Percentiles rank a stretch among this genome's conserved stretches.
Evolutionary conservation across 2,113 vertebrate genomes (phyloP).

Genomic region (Mus pahari): DNA sequence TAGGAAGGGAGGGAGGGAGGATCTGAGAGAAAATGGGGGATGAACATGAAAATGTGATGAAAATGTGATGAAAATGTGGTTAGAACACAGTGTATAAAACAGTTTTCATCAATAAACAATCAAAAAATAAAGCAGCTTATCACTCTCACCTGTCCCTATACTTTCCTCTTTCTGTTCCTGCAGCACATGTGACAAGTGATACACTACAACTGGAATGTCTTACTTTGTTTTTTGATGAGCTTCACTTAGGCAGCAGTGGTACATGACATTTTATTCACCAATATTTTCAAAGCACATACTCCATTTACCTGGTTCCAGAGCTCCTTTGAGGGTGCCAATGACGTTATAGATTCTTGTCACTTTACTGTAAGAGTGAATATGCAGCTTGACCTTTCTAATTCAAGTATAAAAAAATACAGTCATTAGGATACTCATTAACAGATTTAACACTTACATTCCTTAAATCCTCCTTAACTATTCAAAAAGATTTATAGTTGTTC

Average conservation of each 20-base stretch:
- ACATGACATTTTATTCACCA: too few relatives aligned
- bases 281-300: background rate
- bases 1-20: too few relatives aligned
- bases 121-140: background rate
- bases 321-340: constrained; percentile 93
- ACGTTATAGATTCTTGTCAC: constrained; percentile 96
- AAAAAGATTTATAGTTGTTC: background rate
- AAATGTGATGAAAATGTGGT: fast-evolving
- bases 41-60: too few relatives aligned
- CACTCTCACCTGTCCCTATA: background rate
- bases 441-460: background rate
- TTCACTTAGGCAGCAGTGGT: background rate
- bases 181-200: background rate
- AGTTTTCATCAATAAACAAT: background rate
- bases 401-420: constrained; percentile 56
- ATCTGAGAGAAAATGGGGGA: background rate
- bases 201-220: background rate
- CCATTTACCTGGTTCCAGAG: constrained; percentile 92
- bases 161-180: background rate
- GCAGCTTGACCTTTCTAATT: constrained; percentile 93
- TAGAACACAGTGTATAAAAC: background rate
- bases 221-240: background rate
- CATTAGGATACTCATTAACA: background rate
- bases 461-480: background rate
- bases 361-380: constrained; percentile 90